These are phyloP conservation scores for Brachyhypopomus occidentalis DNA, from an alignment of 2,113 vertebrate species.

Conservation along the genomic window DNA sequence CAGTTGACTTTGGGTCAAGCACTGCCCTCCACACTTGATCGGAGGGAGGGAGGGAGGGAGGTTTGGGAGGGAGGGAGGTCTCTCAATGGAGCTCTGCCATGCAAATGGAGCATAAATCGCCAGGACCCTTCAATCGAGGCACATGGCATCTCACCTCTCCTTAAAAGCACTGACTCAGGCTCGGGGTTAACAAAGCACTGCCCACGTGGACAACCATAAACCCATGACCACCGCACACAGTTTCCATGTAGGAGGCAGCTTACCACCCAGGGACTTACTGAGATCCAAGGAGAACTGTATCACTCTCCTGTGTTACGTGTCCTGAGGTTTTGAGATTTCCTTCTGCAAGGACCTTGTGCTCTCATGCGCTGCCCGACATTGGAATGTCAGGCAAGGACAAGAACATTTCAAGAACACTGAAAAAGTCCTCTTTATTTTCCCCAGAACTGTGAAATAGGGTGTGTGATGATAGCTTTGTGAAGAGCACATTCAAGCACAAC, in stretches of 20 bases:
- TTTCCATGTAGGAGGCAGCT: neutral
- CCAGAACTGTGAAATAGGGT: neutral
- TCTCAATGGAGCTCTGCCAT: too few relatives aligned
- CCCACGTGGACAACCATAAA: neutral
- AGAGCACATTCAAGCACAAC: neutral
- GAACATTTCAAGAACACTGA: neutral
- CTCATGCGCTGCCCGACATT: neutral
- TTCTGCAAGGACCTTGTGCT: too few relatives aligned
- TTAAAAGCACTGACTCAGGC: conserved; percentile 21
- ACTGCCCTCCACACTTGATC: neutral
- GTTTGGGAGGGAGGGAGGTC: neutral
- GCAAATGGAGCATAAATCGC: conserved; percentile 12
- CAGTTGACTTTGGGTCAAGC: conserved; percentile 15
- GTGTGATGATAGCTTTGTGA: neutral
- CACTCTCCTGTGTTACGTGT: neutral
- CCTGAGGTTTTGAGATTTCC: neutral
- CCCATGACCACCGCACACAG: neutral
- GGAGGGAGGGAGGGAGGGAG: neutral
- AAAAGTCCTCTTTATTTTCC: neutral
- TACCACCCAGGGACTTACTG: neutral
- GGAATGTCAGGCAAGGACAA: neutral
- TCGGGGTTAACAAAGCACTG: conserved; percentile 30
- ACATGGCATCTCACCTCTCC: neutral
- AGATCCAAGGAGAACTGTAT: neutral
- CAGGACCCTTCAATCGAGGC: neutral